Evolutionary conservation across 2,797 vertebrate genomes (phyloP).

Genomic region (Phalanger gymnotis): DNA sequence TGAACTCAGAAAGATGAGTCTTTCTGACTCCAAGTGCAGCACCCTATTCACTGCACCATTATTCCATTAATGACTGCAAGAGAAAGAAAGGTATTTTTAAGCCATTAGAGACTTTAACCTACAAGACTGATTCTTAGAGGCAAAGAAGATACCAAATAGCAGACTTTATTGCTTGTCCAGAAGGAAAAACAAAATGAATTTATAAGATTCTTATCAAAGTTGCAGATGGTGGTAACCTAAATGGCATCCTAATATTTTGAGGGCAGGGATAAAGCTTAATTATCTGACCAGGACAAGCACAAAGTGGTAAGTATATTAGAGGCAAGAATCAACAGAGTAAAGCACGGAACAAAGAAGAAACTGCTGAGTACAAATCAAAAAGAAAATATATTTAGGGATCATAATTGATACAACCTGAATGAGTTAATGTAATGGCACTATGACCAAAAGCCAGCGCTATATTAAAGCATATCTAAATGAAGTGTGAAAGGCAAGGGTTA

Average conservation of each 20-base stretch:
- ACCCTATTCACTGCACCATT: neutral
- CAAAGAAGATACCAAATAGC: neutral
- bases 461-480: neutral
- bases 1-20: neutral
- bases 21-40: neutral
- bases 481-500: neutral
- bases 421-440: neutral
- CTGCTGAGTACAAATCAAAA: neutral
- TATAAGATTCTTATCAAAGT: neutral
- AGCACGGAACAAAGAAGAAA: neutral
- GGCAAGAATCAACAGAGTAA: neutral
- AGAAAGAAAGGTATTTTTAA: neutral
- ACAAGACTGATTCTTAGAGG: neutral
- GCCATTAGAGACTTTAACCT: neutral
- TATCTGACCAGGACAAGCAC: neutral
- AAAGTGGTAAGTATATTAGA: neutral
- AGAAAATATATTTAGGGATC: neutral
- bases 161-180: neutral
- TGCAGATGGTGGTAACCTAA: neutral
- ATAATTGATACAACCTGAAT: neutral
- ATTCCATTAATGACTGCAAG: neutral
- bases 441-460: neutral
- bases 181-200: neutral
- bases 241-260: neutral
- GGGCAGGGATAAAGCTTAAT: neutral